Conservation (phyloP, 1,140 invertebrate species). For the Euschistus heros region DNA sequence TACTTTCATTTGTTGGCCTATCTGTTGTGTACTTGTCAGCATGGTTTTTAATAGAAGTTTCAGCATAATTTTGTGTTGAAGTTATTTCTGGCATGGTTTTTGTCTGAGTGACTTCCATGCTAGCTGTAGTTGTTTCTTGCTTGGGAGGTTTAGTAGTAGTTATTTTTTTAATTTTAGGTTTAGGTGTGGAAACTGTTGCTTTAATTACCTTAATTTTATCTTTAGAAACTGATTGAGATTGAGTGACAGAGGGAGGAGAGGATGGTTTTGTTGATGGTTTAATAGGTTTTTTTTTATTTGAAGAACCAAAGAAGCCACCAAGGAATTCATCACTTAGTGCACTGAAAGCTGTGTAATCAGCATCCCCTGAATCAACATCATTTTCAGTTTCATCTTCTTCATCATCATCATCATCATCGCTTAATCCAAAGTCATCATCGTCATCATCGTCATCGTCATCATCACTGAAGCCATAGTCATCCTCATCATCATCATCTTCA, state of each 20-base stretch:
- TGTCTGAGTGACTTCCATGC: not conserved
- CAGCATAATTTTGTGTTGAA: slow-evolving; percentile 23
- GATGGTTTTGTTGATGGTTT: slow-evolving; percentile 1
- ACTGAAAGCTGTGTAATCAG: slow-evolving; percentile 33
- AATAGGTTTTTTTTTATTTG: slow-evolving; percentile 23
- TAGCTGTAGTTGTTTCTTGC: not conserved
- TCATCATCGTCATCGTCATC: slow-evolving; percentile 35
- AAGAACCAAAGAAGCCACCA: slow-evolving; percentile 30
- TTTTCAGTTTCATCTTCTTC: slow-evolving; percentile 31
- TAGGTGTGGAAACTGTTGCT: slow-evolving; percentile 1
- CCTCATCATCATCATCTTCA: slow-evolving; percentile 32
- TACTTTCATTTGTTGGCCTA: slow-evolving; percentile 33
- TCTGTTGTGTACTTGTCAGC: slow-evolving; percentile 19
- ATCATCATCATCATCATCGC: slow-evolving; percentile 35
- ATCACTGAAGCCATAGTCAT: slow-evolving; percentile 32
- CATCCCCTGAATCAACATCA: slow-evolving; percentile 29
- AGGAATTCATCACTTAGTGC: slow-evolving; percentile 33
- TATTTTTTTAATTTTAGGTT: slow-evolving; percentile 15
- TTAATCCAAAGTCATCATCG: slow-evolving; percentile 36
- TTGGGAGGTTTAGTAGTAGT: not conserved
- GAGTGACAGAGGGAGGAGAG: not conserved
- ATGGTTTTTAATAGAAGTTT: slow-evolving; percentile 25
- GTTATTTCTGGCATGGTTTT: not conserved
- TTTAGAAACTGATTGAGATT: not conserved
- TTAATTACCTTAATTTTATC: slow-evolving; percentile 6